Evolutionary conservation across 92 coral and sea anemone genomes (phyloP).

Genomic region (Porites lobata): DNA sequence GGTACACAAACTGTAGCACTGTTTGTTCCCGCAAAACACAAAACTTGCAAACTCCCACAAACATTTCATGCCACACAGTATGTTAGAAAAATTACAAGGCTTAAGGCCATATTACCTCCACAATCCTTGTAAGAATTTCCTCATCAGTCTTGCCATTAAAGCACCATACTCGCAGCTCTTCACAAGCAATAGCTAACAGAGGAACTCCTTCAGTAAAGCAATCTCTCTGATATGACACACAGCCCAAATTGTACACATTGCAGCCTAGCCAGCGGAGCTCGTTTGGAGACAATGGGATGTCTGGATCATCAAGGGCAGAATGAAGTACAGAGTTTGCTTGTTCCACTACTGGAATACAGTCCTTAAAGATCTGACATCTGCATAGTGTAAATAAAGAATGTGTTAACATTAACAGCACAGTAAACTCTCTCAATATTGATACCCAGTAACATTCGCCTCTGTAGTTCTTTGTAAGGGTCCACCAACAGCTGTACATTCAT

Average conservation of each 20-base stretch:
- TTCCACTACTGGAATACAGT: conserved; percentile 48
- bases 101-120: conserved; percentile 16
- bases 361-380: conserved; percentile 36
- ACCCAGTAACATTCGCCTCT: too few relatives aligned
- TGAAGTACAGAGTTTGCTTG: conserved; percentile 56
- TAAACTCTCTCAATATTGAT: too few relatives aligned
- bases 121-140: not conserved
- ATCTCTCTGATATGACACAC: conserved; percentile 73
- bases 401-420: too few relatives aligned
- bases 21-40: too few relatives aligned
- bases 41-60: too few relatives aligned
- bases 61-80: not conserved
- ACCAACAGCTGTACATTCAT: too few relatives aligned
- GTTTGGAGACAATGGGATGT: too few relatives aligned
- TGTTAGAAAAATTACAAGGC: too few relatives aligned
- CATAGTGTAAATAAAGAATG: not conserved
- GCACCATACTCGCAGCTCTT: conserved; percentile 80
- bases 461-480: too few relatives aligned
- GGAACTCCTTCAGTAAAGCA: conserved; percentile 77
- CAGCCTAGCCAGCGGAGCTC: too few relatives aligned
- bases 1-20: too few relatives aligned
- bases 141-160: conserved; percentile 51
- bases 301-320: conserved; percentile 38
- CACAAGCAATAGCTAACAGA: conserved; percentile 84
- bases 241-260: too few relatives aligned